Base-by-base conservation (phyloP, 64 coral and sea anemone species). In the Montipora capricornis region DNA sequence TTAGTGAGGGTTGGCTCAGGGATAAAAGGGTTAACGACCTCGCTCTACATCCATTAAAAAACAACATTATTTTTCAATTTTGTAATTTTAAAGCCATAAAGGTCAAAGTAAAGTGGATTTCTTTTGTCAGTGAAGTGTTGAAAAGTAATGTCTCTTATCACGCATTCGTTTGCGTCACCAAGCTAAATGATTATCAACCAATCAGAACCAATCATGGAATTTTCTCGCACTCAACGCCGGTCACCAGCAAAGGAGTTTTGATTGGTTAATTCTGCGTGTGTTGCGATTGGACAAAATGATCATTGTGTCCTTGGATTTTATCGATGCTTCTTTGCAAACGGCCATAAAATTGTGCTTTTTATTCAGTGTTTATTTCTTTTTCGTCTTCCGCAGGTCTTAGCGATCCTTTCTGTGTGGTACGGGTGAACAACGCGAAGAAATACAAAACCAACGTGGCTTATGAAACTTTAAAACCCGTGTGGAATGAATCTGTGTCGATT, bases 391-490 rank as follows among this genome's bases (percentile, higher is more conserved):
- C 22, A 97, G 95, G 95, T 50, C 88, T 97, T 0, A 97, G 95
- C 69, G 95, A 97, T 79, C 95, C 95, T 0, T 97, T 97, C 61
- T 97, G 95, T 44, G 84, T 97, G 12, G 93, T 97, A 15, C 87
- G 91, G 71, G 88, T 97, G 4, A 97, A 97, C 20, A 97, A 86
- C 47, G 82, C 87, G 20, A 97, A 97, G 78, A 97, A 97, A 47
- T 97, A 94, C 76, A 97, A 97, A 75, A 97, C 93, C 5, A 97
- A 92, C 58, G 95, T 97, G 22, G 93, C 92, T 8, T 97, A 97
- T 26, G 95, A 97, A 76, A 97, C 92, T 10, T 78, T 97, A 16
- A 44, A 89, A 6, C 95, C 95, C 6, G 93, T 97, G 15, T 97
- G 95, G 95, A 97, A 97, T 49, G 92, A 97, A 78, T 97, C 95